These are phyloP conservation scores for Mythimna ferrago DNA, from an alignment of 2,888 invertebrate genomes.

Conservation along the genomic window DNA sequence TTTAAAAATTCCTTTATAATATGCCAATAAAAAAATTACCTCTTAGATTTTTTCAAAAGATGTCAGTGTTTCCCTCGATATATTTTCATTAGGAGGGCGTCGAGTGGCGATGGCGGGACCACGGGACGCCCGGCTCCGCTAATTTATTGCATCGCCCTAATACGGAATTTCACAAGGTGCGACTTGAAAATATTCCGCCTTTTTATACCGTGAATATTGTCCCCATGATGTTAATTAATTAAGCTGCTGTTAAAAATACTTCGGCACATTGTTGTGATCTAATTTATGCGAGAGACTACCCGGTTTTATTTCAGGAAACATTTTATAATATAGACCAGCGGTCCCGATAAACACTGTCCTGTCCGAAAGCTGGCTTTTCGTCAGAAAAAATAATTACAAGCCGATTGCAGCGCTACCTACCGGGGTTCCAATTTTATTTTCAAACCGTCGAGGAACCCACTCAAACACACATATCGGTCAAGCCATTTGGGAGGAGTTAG, in stretches of 20 bases:
- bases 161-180: slow-evolving; percentile 81
- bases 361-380: too few species aligned
- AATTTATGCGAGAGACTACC: background rate
- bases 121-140: slow-evolving; percentile 63
- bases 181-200: slow-evolving; percentile 61
- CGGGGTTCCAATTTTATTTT: too few species aligned
- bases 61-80: slow-evolving; percentile 67
- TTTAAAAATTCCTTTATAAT: slow-evolving; percentile 19
- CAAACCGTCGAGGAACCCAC: too few species aligned
- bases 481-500: too few species aligned
- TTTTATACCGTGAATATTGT: slow-evolving; percentile 51
- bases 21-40: slow-evolving; percentile 41
- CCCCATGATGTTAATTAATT: slow-evolving; percentile 48
- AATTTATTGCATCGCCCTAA: slow-evolving; percentile 80
- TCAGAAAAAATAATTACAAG: too few species aligned
- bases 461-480: too few species aligned
- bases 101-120: slow-evolving; percentile 66
- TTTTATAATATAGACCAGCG: too few species aligned
- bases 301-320: background rate
- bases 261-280: slow-evolving; percentile 23
- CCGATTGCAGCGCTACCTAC: too few species aligned
- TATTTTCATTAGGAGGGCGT: slow-evolving; percentile 77
- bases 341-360: too few species aligned
- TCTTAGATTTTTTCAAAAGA: slow-evolving; percentile 47
- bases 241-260: slow-evolving; percentile 34